A percentile compares a stretch with the other conserved stretches of the same genome.
Evolutionary conservation across 1,140 invertebrate species (phyloP).

Genomic region (Drosophila subobscura): DNA sequence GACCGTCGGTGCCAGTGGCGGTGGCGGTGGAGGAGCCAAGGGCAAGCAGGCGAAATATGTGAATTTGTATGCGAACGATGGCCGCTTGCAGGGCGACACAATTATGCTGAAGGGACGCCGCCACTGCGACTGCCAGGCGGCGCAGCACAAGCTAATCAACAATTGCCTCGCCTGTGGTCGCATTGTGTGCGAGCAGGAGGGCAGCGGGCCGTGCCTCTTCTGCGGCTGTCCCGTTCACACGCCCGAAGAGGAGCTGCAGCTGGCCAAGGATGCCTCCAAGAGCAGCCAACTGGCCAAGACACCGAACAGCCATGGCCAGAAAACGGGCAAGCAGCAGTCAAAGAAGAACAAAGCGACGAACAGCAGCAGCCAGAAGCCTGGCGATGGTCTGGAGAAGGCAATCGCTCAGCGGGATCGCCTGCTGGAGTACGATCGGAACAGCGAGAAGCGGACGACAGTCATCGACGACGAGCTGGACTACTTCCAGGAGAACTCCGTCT

Average conservation of each 20-base stretch:
- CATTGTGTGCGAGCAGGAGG: slow-evolving; percentile 98
- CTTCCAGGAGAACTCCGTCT: slow-evolving; percentile 90
- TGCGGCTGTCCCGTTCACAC: slow-evolving; percentile 93
- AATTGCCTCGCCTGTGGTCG: slow-evolving; percentile 97
- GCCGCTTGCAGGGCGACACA: slow-evolving; percentile 86
- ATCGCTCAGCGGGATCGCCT: slow-evolving; percentile 92
- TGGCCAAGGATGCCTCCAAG: slow-evolving; percentile 34
- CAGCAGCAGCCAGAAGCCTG: slow-evolving; percentile 50
- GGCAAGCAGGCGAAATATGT: slow-evolving; percentile 90
- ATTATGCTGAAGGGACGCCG: slow-evolving; percentile 90
- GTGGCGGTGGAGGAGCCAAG: slow-evolving; percentile 81
- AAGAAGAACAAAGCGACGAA: background rate
- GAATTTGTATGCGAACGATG: slow-evolving; percentile 90
- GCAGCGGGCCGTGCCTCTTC: slow-evolving; percentile 96
- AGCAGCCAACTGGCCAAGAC: too few relatives aligned
- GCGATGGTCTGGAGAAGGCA: slow-evolving; percentile 87
- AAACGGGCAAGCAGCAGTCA: slow-evolving; percentile 13
- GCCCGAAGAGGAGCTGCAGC: slow-evolving; percentile 86
- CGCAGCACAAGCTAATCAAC: slow-evolving; percentile 94
- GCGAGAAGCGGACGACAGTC: slow-evolving; percentile 93
- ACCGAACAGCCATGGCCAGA: background rate
- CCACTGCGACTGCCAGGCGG: slow-evolving; percentile 96
- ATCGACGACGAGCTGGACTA: slow-evolving; percentile 98
- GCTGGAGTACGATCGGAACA: slow-evolving; percentile 94
- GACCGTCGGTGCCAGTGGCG: background rate